Conservation (phyloP, 64 coral and sea anemone genomes). For the Anthopleura sola region DNA sequence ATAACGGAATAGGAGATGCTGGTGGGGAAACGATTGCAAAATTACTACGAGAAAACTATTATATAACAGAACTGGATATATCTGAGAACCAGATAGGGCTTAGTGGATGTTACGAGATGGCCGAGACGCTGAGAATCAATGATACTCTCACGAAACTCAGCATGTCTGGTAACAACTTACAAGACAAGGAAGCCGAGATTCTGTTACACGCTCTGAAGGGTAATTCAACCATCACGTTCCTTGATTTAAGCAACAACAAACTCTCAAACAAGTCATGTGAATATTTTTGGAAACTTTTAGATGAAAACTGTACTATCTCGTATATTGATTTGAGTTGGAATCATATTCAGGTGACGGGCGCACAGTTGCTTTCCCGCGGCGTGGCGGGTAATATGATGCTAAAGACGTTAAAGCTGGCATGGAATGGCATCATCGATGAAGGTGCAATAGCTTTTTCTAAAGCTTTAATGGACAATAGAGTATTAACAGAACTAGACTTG, state of each 20-base stretch:
- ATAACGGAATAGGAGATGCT: constrained; percentile 85
- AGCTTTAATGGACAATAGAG: constrained; percentile 60
- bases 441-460: constrained; percentile 52
- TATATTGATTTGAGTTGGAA: constrained; percentile 87
- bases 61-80: constrained; percentile 79
- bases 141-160: constrained; percentile 67
- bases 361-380: constrained; percentile 59
- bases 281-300: constrained; percentile 59
- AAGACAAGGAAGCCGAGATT: constrained; percentile 70
- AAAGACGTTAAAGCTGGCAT: constrained; percentile 78
- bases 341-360: constrained; percentile 71
- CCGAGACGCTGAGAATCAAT: constrained; percentile 72
- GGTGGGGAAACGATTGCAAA: constrained; percentile 73
- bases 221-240: constrained; percentile 51
- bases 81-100: constrained; percentile 78
- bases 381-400: constrained; percentile 78
- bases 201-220: constrained; percentile 49
- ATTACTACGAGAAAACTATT: constrained; percentile 87
- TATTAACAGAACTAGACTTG: constrained; percentile 58
- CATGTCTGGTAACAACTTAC: constrained; percentile 59
- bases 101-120: constrained; percentile 35
- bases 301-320: constrained; percentile 66
- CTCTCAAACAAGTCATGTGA: constrained; percentile 73
- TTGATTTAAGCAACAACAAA: constrained; percentile 82
- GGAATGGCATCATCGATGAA: constrained; percentile 77